phyloP scores from a whole-genome alignment of 2,113 vertebrate genomes.

The Corythoichthys haematopterus region DNA sequence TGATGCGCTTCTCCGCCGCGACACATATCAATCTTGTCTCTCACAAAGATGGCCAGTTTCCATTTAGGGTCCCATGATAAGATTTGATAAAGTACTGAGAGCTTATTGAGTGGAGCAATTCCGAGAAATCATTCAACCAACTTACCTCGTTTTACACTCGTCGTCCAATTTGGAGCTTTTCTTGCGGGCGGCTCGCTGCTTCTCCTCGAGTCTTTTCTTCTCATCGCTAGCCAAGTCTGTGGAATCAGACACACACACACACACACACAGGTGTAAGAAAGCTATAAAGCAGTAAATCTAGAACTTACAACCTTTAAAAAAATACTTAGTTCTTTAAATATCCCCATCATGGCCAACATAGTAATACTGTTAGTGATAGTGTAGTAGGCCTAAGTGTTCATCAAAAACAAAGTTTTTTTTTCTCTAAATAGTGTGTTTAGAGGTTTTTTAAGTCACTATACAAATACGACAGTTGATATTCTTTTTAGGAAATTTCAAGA shows the following conservation, averaged over 20 bases:
- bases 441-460: not conserved
- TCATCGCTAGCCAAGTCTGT: conserved; percentile 93
- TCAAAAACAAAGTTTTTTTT: not conserved
- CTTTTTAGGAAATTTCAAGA: too few relatives aligned
- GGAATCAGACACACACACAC: not conserved
- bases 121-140: not conserved
- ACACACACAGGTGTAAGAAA: not conserved
- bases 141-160: conserved; percentile 87
- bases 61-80: conserved; percentile 2
- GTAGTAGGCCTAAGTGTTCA: not conserved
- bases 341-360: not conserved
- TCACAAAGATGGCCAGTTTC: not conserved
- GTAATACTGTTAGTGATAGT: not conserved
- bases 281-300: not conserved
- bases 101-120: not conserved
- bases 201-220: conserved; percentile 96
- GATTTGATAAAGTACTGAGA: not conserved
- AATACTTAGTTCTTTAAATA: not conserved
- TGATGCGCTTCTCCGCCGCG: not conserved
- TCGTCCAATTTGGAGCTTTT: conserved; percentile 85
- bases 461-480: too few relatives aligned
- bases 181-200: conserved; percentile 90
- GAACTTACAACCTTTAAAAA: not conserved
- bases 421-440: not conserved
- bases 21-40: not conserved